Conservation (phyloP, 2,888 invertebrate genomes). For the Spilosoma lubricipeda region DNA sequence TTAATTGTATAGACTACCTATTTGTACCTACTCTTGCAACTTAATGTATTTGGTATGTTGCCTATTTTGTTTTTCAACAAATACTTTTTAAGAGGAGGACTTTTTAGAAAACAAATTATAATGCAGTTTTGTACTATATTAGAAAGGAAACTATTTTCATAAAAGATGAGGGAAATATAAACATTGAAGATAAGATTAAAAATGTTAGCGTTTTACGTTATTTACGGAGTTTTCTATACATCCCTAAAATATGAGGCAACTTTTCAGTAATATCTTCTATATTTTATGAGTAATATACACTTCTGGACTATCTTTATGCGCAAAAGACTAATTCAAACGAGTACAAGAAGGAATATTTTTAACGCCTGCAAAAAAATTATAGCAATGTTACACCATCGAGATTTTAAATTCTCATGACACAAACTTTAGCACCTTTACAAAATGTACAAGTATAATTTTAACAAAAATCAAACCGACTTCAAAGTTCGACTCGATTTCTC, state of each 20-base stretch:
- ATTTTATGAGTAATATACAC: background rate
- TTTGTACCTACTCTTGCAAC: no score
- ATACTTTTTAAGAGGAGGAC: no score
- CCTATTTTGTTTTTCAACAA: no score
- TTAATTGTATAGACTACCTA: no score
- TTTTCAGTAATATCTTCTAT: background rate
- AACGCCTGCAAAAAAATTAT: background rate
- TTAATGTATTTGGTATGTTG: no score
- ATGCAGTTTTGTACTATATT: no score
- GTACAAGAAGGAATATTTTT: background rate
- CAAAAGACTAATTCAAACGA: background rate
- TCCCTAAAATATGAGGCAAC: background rate
- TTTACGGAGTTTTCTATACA: background rate
- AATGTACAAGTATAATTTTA: background rate
- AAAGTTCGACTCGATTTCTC: no score
- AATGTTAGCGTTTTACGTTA: background rate
- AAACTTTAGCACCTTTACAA: slow-evolving; percentile 13
- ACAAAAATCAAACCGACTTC: no score
- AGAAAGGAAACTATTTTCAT: no score
- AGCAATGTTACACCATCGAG: slow-evolving; percentile 2
- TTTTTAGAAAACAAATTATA: no score
- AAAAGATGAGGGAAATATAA: background rate
- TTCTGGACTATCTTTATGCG: background rate
- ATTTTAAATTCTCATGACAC: no score
- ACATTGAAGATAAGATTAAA: background rate